These are phyloP conservation scores for Chauna torquata DNA, from an alignment of 2,113 vertebrate species.

Conservation along the genomic window DNA sequence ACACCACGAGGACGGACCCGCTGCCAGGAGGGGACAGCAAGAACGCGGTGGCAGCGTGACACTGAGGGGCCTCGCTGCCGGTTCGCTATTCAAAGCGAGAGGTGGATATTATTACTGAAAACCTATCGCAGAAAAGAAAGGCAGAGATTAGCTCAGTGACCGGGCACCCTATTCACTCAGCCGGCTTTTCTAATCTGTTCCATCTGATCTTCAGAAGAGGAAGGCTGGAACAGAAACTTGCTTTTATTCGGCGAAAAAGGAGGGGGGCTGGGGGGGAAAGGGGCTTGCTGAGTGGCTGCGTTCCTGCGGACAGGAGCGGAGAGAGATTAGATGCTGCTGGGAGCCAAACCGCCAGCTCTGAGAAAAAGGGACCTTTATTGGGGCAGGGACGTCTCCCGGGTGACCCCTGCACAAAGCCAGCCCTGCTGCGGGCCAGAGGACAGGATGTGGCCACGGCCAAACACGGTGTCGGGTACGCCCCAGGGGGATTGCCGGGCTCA, in stretches of 20 bases:
- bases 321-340: background rate
- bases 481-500: background rate
- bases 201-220: background rate
- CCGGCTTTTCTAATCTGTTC: background rate
- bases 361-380: slow-evolving; percentile 33
- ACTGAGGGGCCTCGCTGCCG: fast-evolving
- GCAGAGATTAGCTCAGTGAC: background rate
- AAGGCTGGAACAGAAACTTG: background rate
- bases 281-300: background rate
- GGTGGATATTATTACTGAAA: background rate
- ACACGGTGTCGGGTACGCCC: background rate
- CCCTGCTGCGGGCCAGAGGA: background rate
- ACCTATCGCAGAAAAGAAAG: background rate
- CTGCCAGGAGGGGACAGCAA: background rate
- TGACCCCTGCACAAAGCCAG: slow-evolving; percentile 39
- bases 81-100: background rate
- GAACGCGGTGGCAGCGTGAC: background rate
- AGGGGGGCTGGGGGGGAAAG: background rate
- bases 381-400: background rate
- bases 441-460: background rate
- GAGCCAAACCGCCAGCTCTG: background rate
- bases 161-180: background rate
- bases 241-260: background rate
- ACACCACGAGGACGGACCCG: fast-evolving
- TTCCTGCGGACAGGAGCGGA: background rate